Conservation (phyloP, 2,797 vertebrate species). For the Mormyrus proboscirostris region DNA sequence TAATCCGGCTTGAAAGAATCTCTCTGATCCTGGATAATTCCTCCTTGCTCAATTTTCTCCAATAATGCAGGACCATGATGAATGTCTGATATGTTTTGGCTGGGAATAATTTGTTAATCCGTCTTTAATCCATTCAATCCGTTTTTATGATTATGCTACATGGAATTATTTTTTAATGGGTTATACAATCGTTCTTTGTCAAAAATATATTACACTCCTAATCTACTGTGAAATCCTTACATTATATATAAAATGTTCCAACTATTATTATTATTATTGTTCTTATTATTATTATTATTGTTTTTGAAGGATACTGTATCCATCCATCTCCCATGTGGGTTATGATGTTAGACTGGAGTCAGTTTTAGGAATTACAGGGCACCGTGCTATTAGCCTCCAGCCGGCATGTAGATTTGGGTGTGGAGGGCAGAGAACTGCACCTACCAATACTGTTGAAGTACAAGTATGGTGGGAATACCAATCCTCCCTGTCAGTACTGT, state of each 20-base stretch:
- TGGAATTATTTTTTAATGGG: conserved; percentile 1
- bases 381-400: background rate
- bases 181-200: background rate
- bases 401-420: background rate
- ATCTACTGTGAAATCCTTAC: background rate
- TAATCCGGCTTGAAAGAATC: background rate
- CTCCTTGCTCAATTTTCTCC: background rate
- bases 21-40: background rate
- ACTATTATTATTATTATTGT: background rate
- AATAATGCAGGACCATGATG: background rate
- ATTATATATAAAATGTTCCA: background rate
- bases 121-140: background rate
- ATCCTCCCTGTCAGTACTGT: background rate
- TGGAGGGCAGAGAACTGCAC: background rate
- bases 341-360: background rate
- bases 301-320: background rate
- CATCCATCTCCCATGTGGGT: background rate
- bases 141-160: background rate
- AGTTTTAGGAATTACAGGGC: background rate
- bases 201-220: background rate
- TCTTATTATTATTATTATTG: background rate
- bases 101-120: background rate
- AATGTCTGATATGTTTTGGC: background rate
- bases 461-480: background rate
- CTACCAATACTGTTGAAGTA: background rate